Evolutionary conservation across 2,113 vertebrate species (phyloP).

Genomic region (Macaca mulatta): DNA sequence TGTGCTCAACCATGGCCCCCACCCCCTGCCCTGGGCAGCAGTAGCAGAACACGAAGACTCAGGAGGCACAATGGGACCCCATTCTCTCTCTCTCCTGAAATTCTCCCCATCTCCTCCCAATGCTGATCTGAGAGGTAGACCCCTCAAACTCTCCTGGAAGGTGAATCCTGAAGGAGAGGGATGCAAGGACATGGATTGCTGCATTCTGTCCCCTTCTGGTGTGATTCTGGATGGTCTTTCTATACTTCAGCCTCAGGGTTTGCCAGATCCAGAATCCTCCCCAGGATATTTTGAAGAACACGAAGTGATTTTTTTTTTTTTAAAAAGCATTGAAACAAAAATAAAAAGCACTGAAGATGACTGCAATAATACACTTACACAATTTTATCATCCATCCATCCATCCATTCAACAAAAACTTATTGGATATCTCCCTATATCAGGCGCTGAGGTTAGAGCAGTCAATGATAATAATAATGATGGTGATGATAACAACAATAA

Average conservation of each 20-base stretch:
- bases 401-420: background rate
- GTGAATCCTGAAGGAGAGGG: background rate
- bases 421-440: background rate
- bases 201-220: background rate
- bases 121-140: background rate
- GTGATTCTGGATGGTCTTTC: background rate
- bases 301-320: background rate
- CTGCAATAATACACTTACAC: background rate
- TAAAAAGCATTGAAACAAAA: slow-evolving; percentile 37
- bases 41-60: background rate
- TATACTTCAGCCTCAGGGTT: background rate
- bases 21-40: background rate
- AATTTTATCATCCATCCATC: background rate
- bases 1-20: background rate
- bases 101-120: no score
- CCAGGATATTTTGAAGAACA: background rate
- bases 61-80: background rate
- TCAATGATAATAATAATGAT: background rate
- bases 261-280: background rate
- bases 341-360: background rate
- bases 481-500: no score
- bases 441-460: background rate
- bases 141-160: background rate
- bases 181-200: background rate
- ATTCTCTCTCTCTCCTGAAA: no score